Conservation (phyloP, 2,797 vertebrate genomes). For the Pangasius krempfi region DNA sequence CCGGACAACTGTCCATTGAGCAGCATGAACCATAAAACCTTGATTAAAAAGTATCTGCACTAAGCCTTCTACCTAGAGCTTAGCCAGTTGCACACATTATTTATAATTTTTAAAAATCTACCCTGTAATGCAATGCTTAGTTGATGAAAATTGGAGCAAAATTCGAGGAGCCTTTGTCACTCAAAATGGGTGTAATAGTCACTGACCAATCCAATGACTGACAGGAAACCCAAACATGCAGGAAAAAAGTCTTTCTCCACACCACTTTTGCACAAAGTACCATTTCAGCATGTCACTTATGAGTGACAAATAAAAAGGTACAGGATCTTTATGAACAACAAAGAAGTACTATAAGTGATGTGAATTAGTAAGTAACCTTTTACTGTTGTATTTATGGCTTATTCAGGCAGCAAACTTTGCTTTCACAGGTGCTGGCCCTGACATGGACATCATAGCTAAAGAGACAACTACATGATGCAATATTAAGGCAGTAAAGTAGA, state of each 20-base stretch:
- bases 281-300: conserved; percentile 9
- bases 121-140: neutral
- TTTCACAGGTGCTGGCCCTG: conserved; percentile 29
- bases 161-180: neutral
- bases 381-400: conserved; percentile 39
- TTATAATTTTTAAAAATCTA: neutral
- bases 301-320: conserved; percentile 10
- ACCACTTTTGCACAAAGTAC: neutral
- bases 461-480: conserved; percentile 14
- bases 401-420: conserved; percentile 12
- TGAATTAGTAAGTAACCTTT: conserved; percentile 30
- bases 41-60: neutral
- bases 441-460: conserved; percentile 14
- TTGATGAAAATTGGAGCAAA: neutral
- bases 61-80: neutral
- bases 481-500: neutral
- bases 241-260: neutral
- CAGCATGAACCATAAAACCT: neutral
- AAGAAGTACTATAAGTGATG: neutral
- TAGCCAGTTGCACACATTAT: neutral
- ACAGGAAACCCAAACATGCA: neutral
- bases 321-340: neutral
- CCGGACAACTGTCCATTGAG: neutral
- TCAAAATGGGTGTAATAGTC: neutral
- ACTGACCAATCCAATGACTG: neutral